Evolutionary conservation across 1,140 invertebrate species (phyloP).

Genomic region (Callitettix versicolor): DNA sequence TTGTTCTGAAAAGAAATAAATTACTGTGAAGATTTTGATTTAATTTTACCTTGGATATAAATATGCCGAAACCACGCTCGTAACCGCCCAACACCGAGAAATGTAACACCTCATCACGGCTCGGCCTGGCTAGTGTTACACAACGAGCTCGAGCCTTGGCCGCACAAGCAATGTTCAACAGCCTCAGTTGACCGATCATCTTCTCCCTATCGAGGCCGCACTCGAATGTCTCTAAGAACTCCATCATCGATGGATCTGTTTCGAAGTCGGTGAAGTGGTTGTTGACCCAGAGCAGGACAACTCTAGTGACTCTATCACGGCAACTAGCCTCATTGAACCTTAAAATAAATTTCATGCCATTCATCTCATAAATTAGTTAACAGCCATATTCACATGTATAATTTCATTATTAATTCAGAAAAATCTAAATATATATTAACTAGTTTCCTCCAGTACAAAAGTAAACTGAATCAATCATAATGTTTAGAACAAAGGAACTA

Average conservation of each 20-base stretch:
- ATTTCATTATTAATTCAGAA: neutral
- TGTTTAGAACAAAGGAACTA: no score
- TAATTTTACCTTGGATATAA: conserved; percentile 67
- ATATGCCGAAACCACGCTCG: conserved; percentile 84
- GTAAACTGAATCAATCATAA: conserved; percentile 18
- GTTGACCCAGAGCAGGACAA: conserved; percentile 95
- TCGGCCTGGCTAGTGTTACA: conserved; percentile 81
- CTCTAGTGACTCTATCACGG: conserved; percentile 83
- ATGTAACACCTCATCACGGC: conserved; percentile 82
- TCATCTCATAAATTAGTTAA: no score
- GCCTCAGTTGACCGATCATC: conserved; percentile 63
- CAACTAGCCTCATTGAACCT: conserved; percentile 64
- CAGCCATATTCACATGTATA: neutral
- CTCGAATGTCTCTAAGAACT: conserved; percentile 92
- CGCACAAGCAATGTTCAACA: conserved; percentile 92
- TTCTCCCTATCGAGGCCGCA: conserved; percentile 67
- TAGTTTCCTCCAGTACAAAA: conserved; percentile 38
- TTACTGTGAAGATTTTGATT: no score
- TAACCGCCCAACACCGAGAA: conserved; percentile 91
- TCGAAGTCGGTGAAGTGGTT: conserved; percentile 99
- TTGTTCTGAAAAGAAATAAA: neutral
- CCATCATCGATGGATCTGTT: conserved; percentile 90
- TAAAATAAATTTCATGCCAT: conserved; percentile 1
- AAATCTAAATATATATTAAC: neutral
- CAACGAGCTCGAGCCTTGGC: conserved; percentile 87